phyloP scores from a whole-genome alignment of 2,797 vertebrate genomes.

The Hoplostethus mediterraneus region DNA sequence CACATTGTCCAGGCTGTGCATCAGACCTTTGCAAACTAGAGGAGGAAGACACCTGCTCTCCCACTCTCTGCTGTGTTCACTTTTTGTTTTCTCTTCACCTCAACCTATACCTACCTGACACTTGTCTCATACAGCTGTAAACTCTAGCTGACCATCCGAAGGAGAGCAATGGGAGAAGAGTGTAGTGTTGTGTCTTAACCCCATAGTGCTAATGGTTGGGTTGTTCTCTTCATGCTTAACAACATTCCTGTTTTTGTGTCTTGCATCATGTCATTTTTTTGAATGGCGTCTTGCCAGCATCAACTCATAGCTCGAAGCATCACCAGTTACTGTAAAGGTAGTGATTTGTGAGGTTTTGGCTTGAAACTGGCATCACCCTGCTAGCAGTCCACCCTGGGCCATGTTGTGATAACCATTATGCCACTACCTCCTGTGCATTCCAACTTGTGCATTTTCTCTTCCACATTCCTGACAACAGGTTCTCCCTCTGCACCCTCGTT shows the following conservation, averaged over 20 bases:
- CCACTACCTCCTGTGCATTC: not conserved
- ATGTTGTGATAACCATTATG: not conserved
- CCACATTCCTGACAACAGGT: constrained; percentile 23
- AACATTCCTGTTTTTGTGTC: constrained; percentile 18
- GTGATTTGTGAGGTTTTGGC: not conserved
- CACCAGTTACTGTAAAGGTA: constrained; percentile 28
- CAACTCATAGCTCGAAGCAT: constrained; percentile 1
- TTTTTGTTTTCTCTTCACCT: constrained; percentile 8
- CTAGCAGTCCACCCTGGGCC: not conserved
- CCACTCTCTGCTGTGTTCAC: not conserved
- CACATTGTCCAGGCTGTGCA: constrained; percentile 85
- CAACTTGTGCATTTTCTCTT: too few species aligned
- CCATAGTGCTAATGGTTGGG: not conserved
- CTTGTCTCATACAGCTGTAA: not conserved
- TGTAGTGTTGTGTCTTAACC: not conserved
- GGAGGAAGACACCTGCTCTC: not conserved
- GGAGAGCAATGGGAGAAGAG: not conserved
- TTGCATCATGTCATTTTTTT: not conserved
- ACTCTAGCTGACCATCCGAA: constrained; percentile 14
- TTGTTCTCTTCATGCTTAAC: not conserved
- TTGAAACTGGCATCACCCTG: not conserved
- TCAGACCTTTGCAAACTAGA: constrained; percentile 84
- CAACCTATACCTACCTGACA: constrained; percentile 24
- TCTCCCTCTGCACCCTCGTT: too few species aligned
- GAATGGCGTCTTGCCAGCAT: not conserved